Conservation (phyloP, 2,113 vertebrate species). For the Varanus salvator region DNA sequence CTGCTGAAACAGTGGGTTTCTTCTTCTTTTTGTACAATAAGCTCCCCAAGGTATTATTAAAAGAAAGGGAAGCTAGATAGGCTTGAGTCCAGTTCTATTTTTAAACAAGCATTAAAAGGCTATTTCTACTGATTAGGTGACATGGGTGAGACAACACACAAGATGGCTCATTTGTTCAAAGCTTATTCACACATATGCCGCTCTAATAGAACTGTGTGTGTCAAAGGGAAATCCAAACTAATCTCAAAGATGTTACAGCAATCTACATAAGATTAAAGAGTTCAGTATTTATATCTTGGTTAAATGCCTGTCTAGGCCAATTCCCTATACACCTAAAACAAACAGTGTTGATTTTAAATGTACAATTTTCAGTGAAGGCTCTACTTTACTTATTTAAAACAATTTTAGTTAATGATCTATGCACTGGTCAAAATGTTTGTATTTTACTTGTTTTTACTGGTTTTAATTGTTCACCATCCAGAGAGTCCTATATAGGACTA, state of each 20-base stretch:
- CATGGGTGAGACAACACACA: slow-evolving; percentile 73
- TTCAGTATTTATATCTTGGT: not conserved
- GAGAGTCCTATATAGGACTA: too few species aligned
- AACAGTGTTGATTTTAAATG: too few species aligned
- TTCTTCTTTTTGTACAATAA: not conserved
- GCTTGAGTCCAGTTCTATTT: slow-evolving; percentile 70
- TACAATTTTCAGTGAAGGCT: too few species aligned
- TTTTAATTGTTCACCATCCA: too few species aligned
- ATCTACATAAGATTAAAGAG: not conserved
- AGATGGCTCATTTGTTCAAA: slow-evolving; percentile 64
- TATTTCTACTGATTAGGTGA: slow-evolving; percentile 73
- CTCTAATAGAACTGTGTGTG: slow-evolving; percentile 38
- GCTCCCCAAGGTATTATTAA: slow-evolving; percentile 58
- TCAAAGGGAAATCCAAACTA: slow-evolving; percentile 26
- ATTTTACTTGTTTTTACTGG: too few species aligned
- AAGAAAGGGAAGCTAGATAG: slow-evolving; percentile 45
- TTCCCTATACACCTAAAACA: not conserved
- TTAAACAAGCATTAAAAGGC: slow-evolving; percentile 68
- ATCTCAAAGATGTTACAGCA: not conserved
- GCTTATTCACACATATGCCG: slow-evolving; percentile 64
- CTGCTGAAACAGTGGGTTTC: slow-evolving; percentile 25
- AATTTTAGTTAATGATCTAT: too few species aligned
- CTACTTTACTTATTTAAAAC: too few species aligned
- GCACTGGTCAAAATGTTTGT: too few species aligned
- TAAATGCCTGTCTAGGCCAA: not conserved